Evolutionary conservation across 2,797 vertebrate genomes (phyloP), one percentile per base, ranked within the genome.

Genomic region (Chromobotia macracanthus): DNA sequence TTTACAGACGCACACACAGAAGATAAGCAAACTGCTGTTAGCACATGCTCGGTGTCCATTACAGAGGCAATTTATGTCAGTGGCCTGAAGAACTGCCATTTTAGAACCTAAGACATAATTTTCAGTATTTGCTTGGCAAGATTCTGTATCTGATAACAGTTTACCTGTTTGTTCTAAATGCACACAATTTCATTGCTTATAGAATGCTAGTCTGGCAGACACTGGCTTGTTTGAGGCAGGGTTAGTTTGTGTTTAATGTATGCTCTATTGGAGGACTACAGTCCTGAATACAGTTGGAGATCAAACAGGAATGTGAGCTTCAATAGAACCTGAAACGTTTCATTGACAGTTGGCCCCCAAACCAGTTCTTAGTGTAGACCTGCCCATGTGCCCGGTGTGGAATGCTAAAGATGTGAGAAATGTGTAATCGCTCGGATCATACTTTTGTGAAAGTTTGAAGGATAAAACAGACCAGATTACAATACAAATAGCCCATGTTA

Each of bases 1-100:
- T 84, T 85, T 77, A 15, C 60, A 72, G n/a, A 41, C 15, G 6
- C 2, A 2, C 38, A 18, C 28, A 74, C 38, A 18, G 53, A 61
- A 50, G 28, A 50, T 51, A 2, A 51, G 11, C 75, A n/a, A n/a
- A n/a, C n/a, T n/a, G n/a, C 56, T 60, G 15, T 31, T 70, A 31
- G 51, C 72, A 72, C 69, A 8, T 58, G 21, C 65, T 28, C 63
- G 0, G 25, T 53, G 16, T 73, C 13, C 35, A 5, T 55, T 65
- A n/a, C 19, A 25, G 46, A 10, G 38, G 38, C 9, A 8, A 7
- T 8, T 41, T 41, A 1, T 41, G 6, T 41, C 9, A 41, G 38
- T 7, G 38, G 38, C 38, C 6, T 41, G 38, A 41, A 44, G 9
- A 44, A 44, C 41, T 44, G 41, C 41, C 11, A 10, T 10, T 44